Evolutionary conservation across 2,888 invertebrate species (phyloP), one percentile per base, ranked within the genome.

Genomic region (Ichneumoninae sp.): DNA sequence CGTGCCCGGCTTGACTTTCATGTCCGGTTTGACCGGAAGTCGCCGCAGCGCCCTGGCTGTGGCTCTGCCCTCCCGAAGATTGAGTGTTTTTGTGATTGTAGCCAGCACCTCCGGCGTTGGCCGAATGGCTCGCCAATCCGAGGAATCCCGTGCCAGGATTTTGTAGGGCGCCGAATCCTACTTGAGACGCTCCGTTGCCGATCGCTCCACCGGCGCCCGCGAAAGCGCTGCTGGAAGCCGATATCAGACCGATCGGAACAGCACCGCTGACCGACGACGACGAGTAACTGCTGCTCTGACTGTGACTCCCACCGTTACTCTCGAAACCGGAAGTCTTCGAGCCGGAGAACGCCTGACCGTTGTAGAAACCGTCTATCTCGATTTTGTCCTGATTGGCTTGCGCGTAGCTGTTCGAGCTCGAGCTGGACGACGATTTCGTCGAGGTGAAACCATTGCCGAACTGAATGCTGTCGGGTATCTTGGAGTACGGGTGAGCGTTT

Each of bases 401-500:
- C 40, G 82, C 85, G 60, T 85, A 89, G 52, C 86, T 86, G 68
- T 87, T 89, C 13, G 86, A 84, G 22, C 87, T 87, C 16, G 87
- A 84, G 60, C 80, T 89, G 36, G 87, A 84, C n/a, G 87, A 84
- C 8, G 86, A 77, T 13, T 86, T 84, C 57, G 83, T 82, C 81
- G 83, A 71, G 10, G 83, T 52, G 30, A 75, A 86, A 52, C 77
- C 78, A 30, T 86, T 82, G 13, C 71, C 76, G 60, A 50, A 47
- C 50, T 83, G 78, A 16, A 76, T 75, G 16, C 76, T 76, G 40
- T 89, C 88, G 13, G 82, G 54, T n/a, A 87, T 86, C 26, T 85
- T 87, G 1, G 89, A 86, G 52, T 90, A 89, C 1, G 91, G 89
- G 7, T 85, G 83, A 13, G 87, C 89, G 54, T 86, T 86, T 33